Evolutionary conservation across 2,888 invertebrate genomes (phyloP).

Genomic region (Trimorus sp.): DNA sequence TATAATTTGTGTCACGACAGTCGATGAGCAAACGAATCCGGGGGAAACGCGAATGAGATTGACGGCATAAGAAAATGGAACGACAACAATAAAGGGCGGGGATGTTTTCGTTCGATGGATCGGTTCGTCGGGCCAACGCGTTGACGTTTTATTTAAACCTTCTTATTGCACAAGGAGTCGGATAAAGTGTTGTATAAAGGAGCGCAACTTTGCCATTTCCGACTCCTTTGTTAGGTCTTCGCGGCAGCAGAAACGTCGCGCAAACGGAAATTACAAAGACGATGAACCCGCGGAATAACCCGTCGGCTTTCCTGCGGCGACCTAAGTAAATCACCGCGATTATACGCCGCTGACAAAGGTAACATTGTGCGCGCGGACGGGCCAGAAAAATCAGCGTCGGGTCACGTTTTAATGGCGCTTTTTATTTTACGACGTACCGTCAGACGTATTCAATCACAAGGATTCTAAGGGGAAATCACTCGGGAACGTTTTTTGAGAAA

Average conservation of each 20-base stretch:
- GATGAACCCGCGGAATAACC: conserved; percentile 59
- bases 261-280: conserved; percentile 66
- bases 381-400: conserved; percentile 39
- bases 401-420: conserved; percentile 42
- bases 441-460: conserved; percentile 23
- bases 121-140: conserved; percentile 13
- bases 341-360: conserved; percentile 53
- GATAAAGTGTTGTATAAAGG: conserved; percentile 62
- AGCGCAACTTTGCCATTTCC: conserved; percentile 65
- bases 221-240: conserved; percentile 57
- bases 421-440: conserved; percentile 37
- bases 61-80: too few species aligned
- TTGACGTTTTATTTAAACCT: conserved; percentile 49
- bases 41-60: conserved; percentile 12
- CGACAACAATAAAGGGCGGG: too few species aligned
- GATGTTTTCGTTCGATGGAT: conserved; percentile 1
- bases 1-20: conserved; percentile 4
- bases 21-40: background rate
- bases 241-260: conserved; percentile 60
- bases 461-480: too few species aligned
- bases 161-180: conserved; percentile 37
- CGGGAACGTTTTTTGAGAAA: too few species aligned
- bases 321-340: conserved; percentile 64
- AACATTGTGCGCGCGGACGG: conserved; percentile 42
- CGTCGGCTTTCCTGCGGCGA: conserved; percentile 49